Evolutionary conservation across 1,140 invertebrate species (phyloP).

Genomic region (Papilio polytes): DNA sequence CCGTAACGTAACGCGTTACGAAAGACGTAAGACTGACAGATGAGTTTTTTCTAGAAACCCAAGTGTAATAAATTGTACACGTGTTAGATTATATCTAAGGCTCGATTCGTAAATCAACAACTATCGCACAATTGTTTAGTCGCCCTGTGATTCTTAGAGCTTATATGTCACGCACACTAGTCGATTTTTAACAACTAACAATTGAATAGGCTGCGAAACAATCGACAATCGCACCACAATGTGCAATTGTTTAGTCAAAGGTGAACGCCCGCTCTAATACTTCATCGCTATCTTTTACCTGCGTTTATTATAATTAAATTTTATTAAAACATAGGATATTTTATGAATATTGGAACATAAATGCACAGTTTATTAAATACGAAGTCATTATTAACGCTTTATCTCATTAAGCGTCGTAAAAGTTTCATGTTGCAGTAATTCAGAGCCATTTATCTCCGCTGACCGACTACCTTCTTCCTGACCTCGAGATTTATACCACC

Average conservation of each 20-base stretch:
- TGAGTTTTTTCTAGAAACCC: not conserved
- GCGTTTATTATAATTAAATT: no score
- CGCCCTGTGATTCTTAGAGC: no score
- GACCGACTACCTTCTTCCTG: constrained; percentile 23
- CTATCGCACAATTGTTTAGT: no score
- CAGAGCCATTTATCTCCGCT: constrained; percentile 36
- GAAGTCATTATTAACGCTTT: constrained; percentile 38
- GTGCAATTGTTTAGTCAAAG: no score
- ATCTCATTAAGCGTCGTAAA: constrained; percentile 38
- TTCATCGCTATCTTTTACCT: no score
- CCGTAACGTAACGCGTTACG: not conserved
- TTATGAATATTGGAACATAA: not conserved
- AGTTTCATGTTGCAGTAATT: constrained; percentile 38
- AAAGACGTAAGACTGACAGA: not conserved
- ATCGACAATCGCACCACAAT: no score
- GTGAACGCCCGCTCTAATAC: no score
- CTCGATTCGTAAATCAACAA: not conserved
- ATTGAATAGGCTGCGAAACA: no score
- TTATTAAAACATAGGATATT: not conserved
- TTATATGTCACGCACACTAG: no score
- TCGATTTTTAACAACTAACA: no score
- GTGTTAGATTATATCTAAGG: not conserved
- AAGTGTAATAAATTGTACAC: not conserved
- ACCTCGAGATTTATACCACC: constrained; percentile 14
- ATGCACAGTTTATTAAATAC: constrained; percentile 34